phyloP scores from a whole-genome alignment of 1,140 invertebrate species.

The Holotrichia oblita region DNA sequence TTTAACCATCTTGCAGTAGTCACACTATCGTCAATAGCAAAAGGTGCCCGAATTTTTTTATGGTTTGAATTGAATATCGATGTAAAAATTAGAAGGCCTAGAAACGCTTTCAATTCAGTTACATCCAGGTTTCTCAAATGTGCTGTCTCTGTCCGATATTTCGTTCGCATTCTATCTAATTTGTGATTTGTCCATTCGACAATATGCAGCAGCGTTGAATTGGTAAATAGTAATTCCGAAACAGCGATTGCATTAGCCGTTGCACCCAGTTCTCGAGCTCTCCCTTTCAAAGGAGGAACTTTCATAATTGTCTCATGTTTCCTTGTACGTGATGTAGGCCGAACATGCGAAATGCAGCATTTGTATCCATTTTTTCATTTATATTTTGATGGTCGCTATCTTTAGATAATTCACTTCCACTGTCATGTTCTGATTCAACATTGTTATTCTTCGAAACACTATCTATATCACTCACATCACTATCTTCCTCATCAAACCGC shows the following conservation, averaged over 20 bases:
- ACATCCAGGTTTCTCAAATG: background rate
- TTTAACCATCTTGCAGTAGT: too few species aligned
- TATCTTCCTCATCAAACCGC: too few species aligned
- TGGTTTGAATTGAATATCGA: conserved; percentile 50
- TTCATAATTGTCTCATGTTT: background rate
- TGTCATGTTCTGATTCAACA: too few species aligned
- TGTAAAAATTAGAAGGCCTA: conserved; percentile 38
- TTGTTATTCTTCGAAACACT: too few species aligned
- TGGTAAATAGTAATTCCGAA: background rate
- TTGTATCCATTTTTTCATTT: background rate
- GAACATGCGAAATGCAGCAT: background rate
- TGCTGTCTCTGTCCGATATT: background rate
- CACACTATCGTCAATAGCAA: conserved; percentile 52
- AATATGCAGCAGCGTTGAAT: background rate
- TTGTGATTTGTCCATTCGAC: background rate
- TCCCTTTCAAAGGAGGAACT: background rate
- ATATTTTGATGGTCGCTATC: background rate
- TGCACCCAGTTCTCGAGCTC: background rate
- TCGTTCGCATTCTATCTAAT: background rate
- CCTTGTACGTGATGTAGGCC: background rate
- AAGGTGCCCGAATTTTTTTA: conserved; percentile 47
- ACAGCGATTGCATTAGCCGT: background rate
- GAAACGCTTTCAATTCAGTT: conserved; percentile 39
- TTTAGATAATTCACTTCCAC: too few species aligned
- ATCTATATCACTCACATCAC: too few species aligned